Conservation (phyloP, 2,797 vertebrate genomes). For the Labroides dimidiatus region DNA sequence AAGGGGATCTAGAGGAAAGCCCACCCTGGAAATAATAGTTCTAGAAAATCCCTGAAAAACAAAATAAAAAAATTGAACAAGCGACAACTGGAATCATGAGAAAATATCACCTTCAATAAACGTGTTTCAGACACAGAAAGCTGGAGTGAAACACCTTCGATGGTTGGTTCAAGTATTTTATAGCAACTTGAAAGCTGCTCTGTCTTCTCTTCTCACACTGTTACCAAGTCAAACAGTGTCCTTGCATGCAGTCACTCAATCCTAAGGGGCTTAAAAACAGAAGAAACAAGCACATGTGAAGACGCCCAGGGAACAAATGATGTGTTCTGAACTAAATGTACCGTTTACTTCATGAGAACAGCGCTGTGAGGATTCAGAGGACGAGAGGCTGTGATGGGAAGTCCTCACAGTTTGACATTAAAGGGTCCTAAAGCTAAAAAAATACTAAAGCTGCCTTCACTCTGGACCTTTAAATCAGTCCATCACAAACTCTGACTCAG, state of each 20-base stretch:
- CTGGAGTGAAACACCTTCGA: neutral
- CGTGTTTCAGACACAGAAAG: neutral
- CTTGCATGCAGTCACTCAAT: conserved; percentile 44
- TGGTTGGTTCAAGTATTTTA: neutral
- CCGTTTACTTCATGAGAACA: neutral
- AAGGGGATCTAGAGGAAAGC: conserved; percentile 16
- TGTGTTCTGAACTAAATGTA: conserved; percentile 28
- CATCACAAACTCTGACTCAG: neutral
- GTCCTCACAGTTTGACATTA: conserved; percentile 1
- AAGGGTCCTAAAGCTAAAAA: neutral
- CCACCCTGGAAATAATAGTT: conserved; percentile 6
- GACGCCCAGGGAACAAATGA: conserved; percentile 23
- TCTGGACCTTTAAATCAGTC: neutral
- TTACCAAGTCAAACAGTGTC: conserved; percentile 47
- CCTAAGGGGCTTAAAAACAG: neutral
- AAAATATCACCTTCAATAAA: neutral
- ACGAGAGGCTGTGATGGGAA: conserved; percentile 11
- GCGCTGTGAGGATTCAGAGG: conserved; percentile 8
- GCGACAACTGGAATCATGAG: neutral
- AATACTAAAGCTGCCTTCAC: conserved; percentile 2
- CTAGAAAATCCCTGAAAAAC: neutral
- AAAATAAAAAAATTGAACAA: neutral
- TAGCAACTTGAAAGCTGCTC: neutral
- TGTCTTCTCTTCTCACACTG: conserved; percentile 2
- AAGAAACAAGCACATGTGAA: conserved; percentile 17